phyloP scores from a whole-genome alignment of 2,797 vertebrate genomes.

The Valencia hispanica region DNA sequence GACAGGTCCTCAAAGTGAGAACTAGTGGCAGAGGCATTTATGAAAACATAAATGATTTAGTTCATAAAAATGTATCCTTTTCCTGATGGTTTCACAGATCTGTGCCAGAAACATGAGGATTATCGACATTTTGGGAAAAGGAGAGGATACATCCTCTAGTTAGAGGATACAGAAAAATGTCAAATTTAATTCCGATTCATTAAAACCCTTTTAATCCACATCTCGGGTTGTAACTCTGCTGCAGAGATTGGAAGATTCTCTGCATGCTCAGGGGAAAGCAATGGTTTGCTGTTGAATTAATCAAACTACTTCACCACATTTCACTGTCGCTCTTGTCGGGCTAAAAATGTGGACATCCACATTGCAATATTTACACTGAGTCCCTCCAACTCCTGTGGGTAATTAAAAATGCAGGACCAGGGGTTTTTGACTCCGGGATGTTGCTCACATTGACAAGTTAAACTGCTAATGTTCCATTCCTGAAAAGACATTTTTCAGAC shows the following conservation, averaged over 20 bases:
- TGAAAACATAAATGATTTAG: background rate
- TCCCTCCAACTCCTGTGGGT: slow-evolving; percentile 6
- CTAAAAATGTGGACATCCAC: background rate
- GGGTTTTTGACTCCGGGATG: background rate
- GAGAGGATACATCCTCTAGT: background rate
- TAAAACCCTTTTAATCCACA: background rate
- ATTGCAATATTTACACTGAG: background rate
- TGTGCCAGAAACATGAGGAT: background rate
- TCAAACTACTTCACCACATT: slow-evolving; percentile 2
- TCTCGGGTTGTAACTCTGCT: background rate
- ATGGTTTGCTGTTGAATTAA: slow-evolving; percentile 9
- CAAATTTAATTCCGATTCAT: background rate
- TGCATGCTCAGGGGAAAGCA: background rate
- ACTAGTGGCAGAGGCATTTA: background rate
- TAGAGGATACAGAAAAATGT: background rate
- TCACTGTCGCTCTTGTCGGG: background rate
- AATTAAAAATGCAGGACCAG: slow-evolving; percentile 17
- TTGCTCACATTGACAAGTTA: background rate
- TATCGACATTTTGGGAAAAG: background rate
- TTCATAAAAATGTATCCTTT: background rate
- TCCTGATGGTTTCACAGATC: background rate
- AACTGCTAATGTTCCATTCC: background rate
- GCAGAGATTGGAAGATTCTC: background rate
- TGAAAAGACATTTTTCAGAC: background rate
- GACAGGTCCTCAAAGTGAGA: background rate